Base-by-base conservation (phyloP, 2,888 invertebrate species). In the Bombylius discolor region DNA sequence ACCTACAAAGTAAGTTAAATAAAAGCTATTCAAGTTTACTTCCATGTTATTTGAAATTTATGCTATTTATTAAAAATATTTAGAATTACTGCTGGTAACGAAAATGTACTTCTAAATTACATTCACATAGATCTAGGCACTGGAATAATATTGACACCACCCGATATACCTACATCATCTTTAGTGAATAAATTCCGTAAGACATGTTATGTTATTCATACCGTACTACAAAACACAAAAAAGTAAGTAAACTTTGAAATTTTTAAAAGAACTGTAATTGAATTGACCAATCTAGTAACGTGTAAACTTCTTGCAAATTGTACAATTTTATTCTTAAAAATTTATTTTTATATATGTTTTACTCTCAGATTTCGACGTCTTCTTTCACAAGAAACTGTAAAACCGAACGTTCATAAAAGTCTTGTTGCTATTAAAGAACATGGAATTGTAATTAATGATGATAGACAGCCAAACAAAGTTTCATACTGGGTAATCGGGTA, bases 401-500 rank as follows among this genome's bases (percentile, higher is more conserved):
- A 72, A 64, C 71, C 72, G 9, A 70, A 56, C 51, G 57, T 52
- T 13, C 60, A 61, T 47, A 64, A 63, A 56, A 85, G 85, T 62
- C 73, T 89, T 48, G 83, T 87, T 9, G 85, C 86, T 1, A 84
- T 91, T 34, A 89, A 88, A 69, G 94, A 94, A 66, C 85, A 91
- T 64, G 91, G 90, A 4, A 81, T 89, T 62, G 72, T 91, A 58
- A 87, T 89, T 11, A 42, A 11, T 11, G 39, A 42, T 42, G 39
- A 42, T 42, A 4, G 4, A 11, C 5, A 11, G 73, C 64, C 73
- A 65, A 39, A 52, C 7, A 67, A 63, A 61, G 52, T 64, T 64
- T 76, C 76, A 45, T 91, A 86, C 71, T 90, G 89, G 90, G 87
- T 88, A 57, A 80, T 88, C 46, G 90, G 89, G 87, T 85, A 75